Evolutionary conservation across 2,888 invertebrate species (phyloP).

Genomic region (Phasia obesa): DNA sequence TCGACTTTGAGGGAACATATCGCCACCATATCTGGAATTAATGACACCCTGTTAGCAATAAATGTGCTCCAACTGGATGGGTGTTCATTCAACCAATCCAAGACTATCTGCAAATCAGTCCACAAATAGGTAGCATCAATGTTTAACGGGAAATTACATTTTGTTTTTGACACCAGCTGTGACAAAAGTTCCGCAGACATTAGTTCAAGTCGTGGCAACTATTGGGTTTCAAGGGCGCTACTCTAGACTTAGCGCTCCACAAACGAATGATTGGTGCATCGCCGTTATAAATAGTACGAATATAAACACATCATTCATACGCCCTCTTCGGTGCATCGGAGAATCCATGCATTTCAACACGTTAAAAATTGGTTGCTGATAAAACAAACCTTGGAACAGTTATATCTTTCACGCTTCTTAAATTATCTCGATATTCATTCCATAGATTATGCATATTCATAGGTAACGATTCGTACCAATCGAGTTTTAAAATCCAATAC

Average conservation of each 20-base stretch:
- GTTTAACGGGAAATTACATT: too few species aligned
- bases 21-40: conserved; percentile 24
- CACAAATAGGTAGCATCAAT: conserved; percentile 35
- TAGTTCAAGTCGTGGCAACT: too few species aligned
- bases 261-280: conserved; percentile 18
- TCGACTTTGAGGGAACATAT: conserved; percentile 4
- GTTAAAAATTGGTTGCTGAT: not conserved
- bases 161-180: too few species aligned
- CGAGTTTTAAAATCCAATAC: not conserved
- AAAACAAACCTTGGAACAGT: conserved; percentile 43
- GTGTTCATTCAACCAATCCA: conserved; percentile 65
- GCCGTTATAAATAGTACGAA: conserved; percentile 22
- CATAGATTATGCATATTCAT: conserved; percentile 35
- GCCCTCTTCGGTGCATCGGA: conserved; percentile 58
- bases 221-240: too few species aligned
- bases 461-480: conserved; percentile 36
- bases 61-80: conserved; percentile 66
- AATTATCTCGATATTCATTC: conserved; percentile 47
- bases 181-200: too few species aligned
- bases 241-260: too few species aligned
- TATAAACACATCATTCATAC: conserved; percentile 52
- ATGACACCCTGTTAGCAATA: conserved; percentile 60
- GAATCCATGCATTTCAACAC: conserved; percentile 47
- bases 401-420: conserved; percentile 20
- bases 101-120: conserved; percentile 66